A percentile compares a stretch with the other conserved stretches of the same genome.
These are phyloP conservation scores for Leucophenga montana DNA, from an alignment of 2,888 invertebrate species.

Conservation along the genomic window DNA sequence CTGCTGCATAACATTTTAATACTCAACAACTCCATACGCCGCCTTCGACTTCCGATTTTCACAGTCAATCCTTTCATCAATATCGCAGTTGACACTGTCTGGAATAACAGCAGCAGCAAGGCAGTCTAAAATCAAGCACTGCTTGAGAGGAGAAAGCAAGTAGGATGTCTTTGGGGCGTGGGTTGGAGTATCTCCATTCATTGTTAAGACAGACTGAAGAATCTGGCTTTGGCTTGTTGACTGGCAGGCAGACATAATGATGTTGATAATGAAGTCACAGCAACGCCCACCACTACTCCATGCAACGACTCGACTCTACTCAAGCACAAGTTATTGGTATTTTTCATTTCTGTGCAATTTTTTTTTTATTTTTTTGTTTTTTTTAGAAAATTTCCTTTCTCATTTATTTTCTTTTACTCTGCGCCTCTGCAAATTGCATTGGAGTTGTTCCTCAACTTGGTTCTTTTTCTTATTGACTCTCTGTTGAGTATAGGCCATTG, in stretches of 20 bases:
- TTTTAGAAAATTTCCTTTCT: too few relatives aligned
- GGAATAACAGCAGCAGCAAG: background rate
- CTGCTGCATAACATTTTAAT: constrained; percentile 9
- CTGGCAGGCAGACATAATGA: constrained; percentile 13
- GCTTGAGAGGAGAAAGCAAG: constrained; percentile 15
- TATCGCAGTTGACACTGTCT: constrained; percentile 18
- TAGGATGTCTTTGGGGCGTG: background rate
- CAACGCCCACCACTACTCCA: background rate
- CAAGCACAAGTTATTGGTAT: constrained; percentile 17
- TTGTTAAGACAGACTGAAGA: background rate
- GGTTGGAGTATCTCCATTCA: background rate
- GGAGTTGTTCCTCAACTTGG: too few relatives aligned
- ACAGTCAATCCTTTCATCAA: constrained; percentile 25
- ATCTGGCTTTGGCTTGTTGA: too few relatives aligned
- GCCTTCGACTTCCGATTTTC: background rate
- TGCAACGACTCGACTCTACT: constrained; percentile 3
- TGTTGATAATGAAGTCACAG: constrained; percentile 25
- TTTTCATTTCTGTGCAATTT: constrained; percentile 22
- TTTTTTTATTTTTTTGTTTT: too few relatives aligned
- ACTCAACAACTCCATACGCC: background rate
- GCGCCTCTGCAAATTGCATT: background rate
- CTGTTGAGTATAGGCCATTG: too few relatives aligned
- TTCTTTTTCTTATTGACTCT: too few relatives aligned
- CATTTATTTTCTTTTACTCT: background rate
- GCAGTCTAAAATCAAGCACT: background rate